phyloP scores from a whole-genome alignment of 1,140 invertebrate species.

The Cyclargus thomasi region DNA sequence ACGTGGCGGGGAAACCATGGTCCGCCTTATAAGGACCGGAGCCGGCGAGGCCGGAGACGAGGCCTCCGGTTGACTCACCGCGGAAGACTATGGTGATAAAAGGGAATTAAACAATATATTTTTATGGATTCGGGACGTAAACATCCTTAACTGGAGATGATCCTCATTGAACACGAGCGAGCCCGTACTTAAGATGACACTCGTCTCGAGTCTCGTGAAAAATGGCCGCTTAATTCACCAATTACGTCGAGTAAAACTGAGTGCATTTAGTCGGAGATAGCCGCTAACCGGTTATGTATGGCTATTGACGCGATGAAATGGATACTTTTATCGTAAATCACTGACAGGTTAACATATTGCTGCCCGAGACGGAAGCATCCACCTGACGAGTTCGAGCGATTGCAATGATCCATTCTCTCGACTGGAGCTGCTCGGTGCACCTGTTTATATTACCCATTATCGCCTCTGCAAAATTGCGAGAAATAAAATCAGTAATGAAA shows the following conservation, averaged over 20 bases:
- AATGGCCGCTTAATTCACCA: constrained; percentile 1
- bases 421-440: neutral
- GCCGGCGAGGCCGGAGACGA: constrained; percentile 33
- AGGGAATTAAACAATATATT: constrained; percentile 15
- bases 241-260: neutral
- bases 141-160: neutral
- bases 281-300: neutral
- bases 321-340: neutral
- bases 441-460: neutral
- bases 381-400: neutral
- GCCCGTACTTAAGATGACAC: neutral
- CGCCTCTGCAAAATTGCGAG: neutral
- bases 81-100: constrained; percentile 30
- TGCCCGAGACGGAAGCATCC: neutral
- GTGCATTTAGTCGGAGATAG: neutral
- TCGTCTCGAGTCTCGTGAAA: neutral
- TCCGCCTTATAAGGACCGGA: constrained; percentile 44
- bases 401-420: neutral
- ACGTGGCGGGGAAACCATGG: constrained; percentile 41
- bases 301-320: neutral
- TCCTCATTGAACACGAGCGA: neutral
- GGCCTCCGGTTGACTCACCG: constrained; percentile 44
- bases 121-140: constrained; percentile 4
- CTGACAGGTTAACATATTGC: neutral
- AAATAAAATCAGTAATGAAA: too few relatives aligned